Base-by-base conservation (phyloP, 64 coral and sea anemone genomes). In the Anthopleura sola region DNA sequence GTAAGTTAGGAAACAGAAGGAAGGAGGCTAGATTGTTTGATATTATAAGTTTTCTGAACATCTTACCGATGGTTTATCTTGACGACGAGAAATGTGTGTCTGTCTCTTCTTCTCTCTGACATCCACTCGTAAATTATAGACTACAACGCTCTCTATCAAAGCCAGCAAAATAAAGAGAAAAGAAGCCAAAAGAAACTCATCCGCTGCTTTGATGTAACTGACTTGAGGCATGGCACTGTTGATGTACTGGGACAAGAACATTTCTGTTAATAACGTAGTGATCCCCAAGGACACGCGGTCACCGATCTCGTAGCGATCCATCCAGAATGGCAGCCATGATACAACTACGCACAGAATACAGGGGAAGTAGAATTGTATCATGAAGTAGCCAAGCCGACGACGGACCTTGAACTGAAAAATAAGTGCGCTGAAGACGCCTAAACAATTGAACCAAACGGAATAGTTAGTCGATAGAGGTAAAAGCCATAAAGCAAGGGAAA, bases 221-320 rank as follows among this genome's bases (percentile, higher is more conserved):
- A 94, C 92, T n/a, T 68, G 81, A 5, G 92, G 88, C 88, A 94
- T 94, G 0, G 88, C 38, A 13, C 75, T 71, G 38, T 94, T 94
- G 36, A 84, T 90, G 69, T 94, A 90, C 19, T 90, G 88, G 2
- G 89, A 40, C 14, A 94, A 78, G 4, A 94, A 87, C 0, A 94
- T 85, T 36, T 82, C 92, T 17, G 92, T 89, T 20, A 90, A 29
- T 12, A 94, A 69, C 33, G 82, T 94, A 29, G 92, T 86, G 56
- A 94, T 89, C 29, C 85, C 89, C 15, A 94, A 79, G 20, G 92
- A 78, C 37, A 89, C 75, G 37, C 92, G 81, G 37, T 94, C 89
- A 75, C 92, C 76, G 16, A 94, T 90, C 33, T 94, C 92, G 85
- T 84, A 69, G 77, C 85, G 28, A 94, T 82, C 92, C 92, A 94